Evolutionary conservation across 2,113 vertebrate species (phyloP), one percentile per base, ranked within the genome.

Genomic region (Diadophis punctatus): DNA sequence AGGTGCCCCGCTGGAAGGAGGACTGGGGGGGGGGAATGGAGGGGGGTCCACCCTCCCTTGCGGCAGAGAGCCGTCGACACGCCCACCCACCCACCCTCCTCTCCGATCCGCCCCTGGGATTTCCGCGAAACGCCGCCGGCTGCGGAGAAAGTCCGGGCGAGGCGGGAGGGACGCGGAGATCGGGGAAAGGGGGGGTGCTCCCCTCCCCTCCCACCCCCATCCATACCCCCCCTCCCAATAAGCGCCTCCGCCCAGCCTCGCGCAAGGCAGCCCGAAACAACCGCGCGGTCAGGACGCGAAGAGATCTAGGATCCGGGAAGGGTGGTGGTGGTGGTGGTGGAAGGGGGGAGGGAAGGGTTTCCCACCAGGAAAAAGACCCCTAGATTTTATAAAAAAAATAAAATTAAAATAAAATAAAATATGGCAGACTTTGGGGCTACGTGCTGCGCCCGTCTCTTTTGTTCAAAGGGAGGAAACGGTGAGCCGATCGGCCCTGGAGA

Each of bases 51-150:
- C 46, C 46, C 46, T 46, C 46, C 46, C 46, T 46, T 46, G 46
- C 46, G 5, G 46, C 46, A 46, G 46, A 46, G 46, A 46, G 58
- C 60, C 60, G 20, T 30, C 8, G 39, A 12, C 91, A 90, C 87
- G 53, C 87, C 88, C 68, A 39, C 87, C 4, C 52, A 8, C 22
- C 8, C 53, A 18, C 58, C 12, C 27, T 23, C 51, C 60, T 30
- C 51, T 30, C 39, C 18, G 85, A 87, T 46, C 91, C 86, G 58
- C 91, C 86, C 58, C 86, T 74, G 91, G 91, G 91, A 88, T 92
- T 92, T 92, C 91, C 86, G 48, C 86, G 56, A 63, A 91, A 87
- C 55, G 10, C 85, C 86, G 56, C 56, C 49, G n/a, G 58, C 58
- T 68, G 91, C 86, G 10, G 86, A 88, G 58, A 53, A 88, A 74